A percentile compares a stretch with the other conserved stretches of the same genome.
phyloP scores from a whole-genome alignment of 2,888 invertebrate genomes.

The Meandrusa payeni region DNA sequence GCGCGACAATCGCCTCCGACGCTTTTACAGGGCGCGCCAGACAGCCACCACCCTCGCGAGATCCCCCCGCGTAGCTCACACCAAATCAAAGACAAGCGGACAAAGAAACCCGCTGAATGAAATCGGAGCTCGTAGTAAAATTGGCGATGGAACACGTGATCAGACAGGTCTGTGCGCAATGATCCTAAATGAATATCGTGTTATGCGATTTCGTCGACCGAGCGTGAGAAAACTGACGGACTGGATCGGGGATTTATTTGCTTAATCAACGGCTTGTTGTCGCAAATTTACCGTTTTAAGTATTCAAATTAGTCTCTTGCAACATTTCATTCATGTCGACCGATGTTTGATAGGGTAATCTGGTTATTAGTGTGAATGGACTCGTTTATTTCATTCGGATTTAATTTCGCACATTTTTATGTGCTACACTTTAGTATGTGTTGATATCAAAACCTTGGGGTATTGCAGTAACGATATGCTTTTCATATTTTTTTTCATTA shows the following conservation, averaged over 20 bases:
- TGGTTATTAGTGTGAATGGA: constrained; percentile 11
- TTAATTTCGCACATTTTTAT: too few relatives aligned
- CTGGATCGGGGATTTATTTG: constrained; percentile 22
- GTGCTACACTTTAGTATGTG: too few relatives aligned
- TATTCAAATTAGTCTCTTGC: constrained; percentile 16
- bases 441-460: too few relatives aligned
- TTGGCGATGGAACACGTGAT: constrained; percentile 45
- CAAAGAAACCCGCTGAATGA: constrained; percentile 28
- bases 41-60: constrained; percentile 34
- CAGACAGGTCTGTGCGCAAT: constrained; percentile 53
- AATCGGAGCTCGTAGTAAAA: constrained; percentile 43
- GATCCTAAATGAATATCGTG: constrained; percentile 53
- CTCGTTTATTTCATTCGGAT: too few relatives aligned
- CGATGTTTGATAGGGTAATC: constrained; percentile 1
- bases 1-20: constrained; percentile 39
- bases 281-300: constrained; percentile 8
- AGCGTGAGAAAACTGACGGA: constrained; percentile 43
- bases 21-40: constrained; percentile 43
- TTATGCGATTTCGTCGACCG: constrained; percentile 45
- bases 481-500: too few relatives aligned
- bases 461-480: too few relatives aligned
- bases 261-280: constrained; percentile 12
- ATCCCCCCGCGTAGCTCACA: constrained; percentile 27
- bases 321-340: constrained; percentile 6
- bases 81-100: constrained; percentile 18